Percentiles rank a stretch among this genome's conserved stretches.
Evolutionary conservation across 2,797 vertebrate species (phyloP).

Genomic region (Chaetophractus vellerosus): DNA sequence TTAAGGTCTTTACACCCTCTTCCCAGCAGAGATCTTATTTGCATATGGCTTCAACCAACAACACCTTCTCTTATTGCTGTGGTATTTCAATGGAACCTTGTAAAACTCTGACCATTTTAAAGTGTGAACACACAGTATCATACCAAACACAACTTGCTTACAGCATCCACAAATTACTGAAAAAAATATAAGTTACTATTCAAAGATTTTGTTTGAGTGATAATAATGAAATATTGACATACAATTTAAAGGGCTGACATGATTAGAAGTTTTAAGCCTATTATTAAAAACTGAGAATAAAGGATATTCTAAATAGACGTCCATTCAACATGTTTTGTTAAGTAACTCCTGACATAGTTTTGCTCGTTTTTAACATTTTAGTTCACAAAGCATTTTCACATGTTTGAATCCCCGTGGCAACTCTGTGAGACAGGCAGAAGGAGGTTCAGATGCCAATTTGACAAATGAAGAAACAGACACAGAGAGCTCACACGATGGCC

Average conservation of each 20-base stretch:
- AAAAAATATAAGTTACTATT: not conserved
- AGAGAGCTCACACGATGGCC: not conserved
- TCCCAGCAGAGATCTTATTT: not conserved
- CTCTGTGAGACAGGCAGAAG: rapidly evolving
- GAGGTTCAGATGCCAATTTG: not conserved
- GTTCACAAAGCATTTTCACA: not conserved
- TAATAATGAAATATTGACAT: not conserved
- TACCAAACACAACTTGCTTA: not conserved
- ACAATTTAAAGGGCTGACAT: not conserved
- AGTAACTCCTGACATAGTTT: not conserved
- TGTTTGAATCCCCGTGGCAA: not conserved
- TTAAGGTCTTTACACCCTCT: not conserved
- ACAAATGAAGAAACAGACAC: not conserved
- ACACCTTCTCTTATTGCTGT: not conserved
- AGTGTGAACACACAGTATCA: not conserved
- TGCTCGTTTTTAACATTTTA: not conserved
- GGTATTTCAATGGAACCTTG: not conserved
- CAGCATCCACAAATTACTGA: not conserved
- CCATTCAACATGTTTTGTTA: not conserved
- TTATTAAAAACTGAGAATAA: not conserved
- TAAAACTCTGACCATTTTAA: not conserved
- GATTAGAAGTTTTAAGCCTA: not conserved
- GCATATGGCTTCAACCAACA: not conserved
- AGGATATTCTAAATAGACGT: not conserved
- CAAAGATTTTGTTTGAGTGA: not conserved